Percentiles rank a stretch among this genome's conserved stretches.
These are phyloP conservation scores for Drosophila setifemur DNA, from an alignment of 1,140 invertebrate genomes.

Conservation along the genomic window DNA sequence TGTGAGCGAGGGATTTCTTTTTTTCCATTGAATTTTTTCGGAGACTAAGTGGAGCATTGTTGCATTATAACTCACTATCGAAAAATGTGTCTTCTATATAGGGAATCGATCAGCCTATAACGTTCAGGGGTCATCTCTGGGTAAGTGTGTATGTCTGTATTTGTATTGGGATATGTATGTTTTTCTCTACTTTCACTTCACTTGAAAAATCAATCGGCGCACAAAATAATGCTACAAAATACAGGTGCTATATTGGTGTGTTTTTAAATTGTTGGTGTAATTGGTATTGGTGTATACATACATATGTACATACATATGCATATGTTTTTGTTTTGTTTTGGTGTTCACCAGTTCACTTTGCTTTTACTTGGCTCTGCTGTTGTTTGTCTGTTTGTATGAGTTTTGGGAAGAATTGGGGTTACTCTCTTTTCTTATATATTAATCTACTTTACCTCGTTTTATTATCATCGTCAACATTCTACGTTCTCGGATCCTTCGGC, in stretches of 20 bases:
- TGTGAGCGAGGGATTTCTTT: slow-evolving; percentile 1
- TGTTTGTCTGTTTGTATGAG: slow-evolving; percentile 7
- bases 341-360: slow-evolving; percentile 56
- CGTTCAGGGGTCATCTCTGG: too few relatives aligned
- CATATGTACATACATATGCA: too few relatives aligned
- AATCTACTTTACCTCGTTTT: slow-evolving; percentile 65
- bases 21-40: not conserved
- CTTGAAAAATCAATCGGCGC: slow-evolving; percentile 28
- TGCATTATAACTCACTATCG: slow-evolving; percentile 29
- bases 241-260: not conserved
- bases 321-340: not conserved
- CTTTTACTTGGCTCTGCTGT: slow-evolving; percentile 37
- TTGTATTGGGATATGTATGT: slow-evolving; percentile 37
- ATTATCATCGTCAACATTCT: slow-evolving; percentile 63
- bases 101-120: slow-evolving; percentile 8
- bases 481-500: slow-evolving; percentile 44
- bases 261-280: too few relatives aligned
- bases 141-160: not conserved
- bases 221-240: slow-evolving; percentile 53
- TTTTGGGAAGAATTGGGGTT: not conserved
- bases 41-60: slow-evolving; percentile 17
- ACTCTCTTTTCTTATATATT: too few relatives aligned
- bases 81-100: slow-evolving; percentile 17
- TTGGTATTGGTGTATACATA: too few relatives aligned
- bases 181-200: slow-evolving; percentile 27